Base-by-base conservation (phyloP, 23 tunicate genomes). In the Botrylloides violaceus region DNA sequence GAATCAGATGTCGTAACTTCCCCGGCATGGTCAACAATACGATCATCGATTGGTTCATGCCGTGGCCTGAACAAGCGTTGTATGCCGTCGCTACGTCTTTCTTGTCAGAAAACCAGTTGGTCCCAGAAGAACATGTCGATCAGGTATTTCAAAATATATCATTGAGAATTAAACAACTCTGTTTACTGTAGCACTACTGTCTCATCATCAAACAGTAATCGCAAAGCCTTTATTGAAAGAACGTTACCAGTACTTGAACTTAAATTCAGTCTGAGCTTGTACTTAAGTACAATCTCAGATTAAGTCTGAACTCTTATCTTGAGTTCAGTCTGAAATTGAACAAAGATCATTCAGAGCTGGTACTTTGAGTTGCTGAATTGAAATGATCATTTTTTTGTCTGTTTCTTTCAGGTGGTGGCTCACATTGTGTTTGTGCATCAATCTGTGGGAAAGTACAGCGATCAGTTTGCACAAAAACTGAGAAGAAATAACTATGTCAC, bases 1-100 rank as follows among this genome's bases (percentile, higher is more conserved):
- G 99, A n/a, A 80, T 95, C 61, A 81, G 99, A 70, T 95, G 99
- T 39, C 90, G 99, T 70, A 95, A 95, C 75, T 95, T 95, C 49
- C 99, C 99, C 26, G 99, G 99, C 19, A 82, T 95, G 90, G 99
- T 95, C 53, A 95, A 95, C 83, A 87, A 87, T 77, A 95, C 99
- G 3, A 77, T 87, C 3, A 95, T 95, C 29, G 96, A 95, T 39
- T 95, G 99, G 99, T 95, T 95, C 73, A 55, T 87, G 90, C 91
- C 87, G 28, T 95, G 99, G 99, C 99, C 99, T 0, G 84, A 87
- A 49, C 99, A 95, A 80, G 99, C 99, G 38, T 53, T 95, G 49
- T 81, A 60, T 61, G 99, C 99, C 49, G 99, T 95, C 12, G 99
- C 99, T 0, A 82, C 91, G 2, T 87, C 96, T n/a, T 87, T 95